phyloP scores from a whole-genome alignment of 2,113 vertebrate genomes.

The Festucalex cinctus region DNA sequence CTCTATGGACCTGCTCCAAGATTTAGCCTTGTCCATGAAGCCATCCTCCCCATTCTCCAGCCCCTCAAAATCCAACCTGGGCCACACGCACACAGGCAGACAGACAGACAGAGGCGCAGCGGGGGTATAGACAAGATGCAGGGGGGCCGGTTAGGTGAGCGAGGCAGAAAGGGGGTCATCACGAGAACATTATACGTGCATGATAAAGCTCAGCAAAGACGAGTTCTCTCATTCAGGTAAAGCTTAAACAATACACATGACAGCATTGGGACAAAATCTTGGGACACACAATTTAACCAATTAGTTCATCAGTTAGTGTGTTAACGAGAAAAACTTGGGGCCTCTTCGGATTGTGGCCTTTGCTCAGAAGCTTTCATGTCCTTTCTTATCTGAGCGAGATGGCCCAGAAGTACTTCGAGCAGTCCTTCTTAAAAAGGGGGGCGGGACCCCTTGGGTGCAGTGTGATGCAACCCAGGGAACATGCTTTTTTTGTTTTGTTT shows the following conservation, averaged over 20 bases:
- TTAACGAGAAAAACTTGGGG: background rate
- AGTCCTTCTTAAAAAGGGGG: no score
- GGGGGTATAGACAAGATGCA: constrained; percentile 34
- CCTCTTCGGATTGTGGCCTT: no score
- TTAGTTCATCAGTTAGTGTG: background rate
- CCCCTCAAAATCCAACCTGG: constrained; percentile 95
- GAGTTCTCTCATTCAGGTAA: constrained; percentile 29
- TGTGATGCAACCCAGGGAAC: no score
- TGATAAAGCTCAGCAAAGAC: constrained; percentile 59
- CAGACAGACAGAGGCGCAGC: background rate
- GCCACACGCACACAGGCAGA: constrained; percentile 53
- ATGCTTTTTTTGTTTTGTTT: no score
- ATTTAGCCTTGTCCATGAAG: constrained; percentile 84
- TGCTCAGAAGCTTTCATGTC: no score
- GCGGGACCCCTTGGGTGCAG: no score
- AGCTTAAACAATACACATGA: constrained; percentile 24
- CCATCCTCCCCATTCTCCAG: constrained; percentile 88
- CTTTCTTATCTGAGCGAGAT: no score
- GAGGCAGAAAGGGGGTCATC: constrained; percentile 60
- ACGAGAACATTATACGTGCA: constrained; percentile 52
- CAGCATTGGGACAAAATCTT: background rate
- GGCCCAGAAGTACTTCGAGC: no score
- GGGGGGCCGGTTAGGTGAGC: constrained; percentile 49
- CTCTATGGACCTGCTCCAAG: constrained; percentile 97
- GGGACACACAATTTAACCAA: background rate